Base-by-base conservation (phyloP, 2,888 invertebrate species). In the Autographa pulchrina region DNA sequence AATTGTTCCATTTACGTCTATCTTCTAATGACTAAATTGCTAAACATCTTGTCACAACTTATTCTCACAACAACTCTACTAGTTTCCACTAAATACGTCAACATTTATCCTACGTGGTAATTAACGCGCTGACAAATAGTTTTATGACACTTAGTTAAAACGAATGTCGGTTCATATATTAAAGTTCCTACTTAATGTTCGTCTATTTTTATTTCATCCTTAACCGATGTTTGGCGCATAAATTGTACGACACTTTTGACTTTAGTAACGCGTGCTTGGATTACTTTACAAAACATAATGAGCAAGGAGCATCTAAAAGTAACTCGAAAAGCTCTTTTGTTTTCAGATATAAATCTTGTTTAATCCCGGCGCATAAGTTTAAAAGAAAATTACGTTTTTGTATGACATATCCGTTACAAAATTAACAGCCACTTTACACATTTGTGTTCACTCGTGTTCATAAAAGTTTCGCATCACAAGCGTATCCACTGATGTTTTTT, bases 101-200 rank as follows among this genome's bases (percentile, higher is more conserved):
- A 88, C 92, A 89, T 91, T 90, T 90, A 91, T 91, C 89, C 89
- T 85, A 88, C 85, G 86, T 80, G 80, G 79, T 91, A 92, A 94
- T 94, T 93, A 94, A 92, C 91, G 85, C 90, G 92, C 89, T 93
- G 94, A 95, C 94, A 93, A 94, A 95, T 93, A 89, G 90, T 90
- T 88, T 89, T 91, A 92, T 88, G 92, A 91, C 92, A 92, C 89
- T 88, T 85, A 87, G 83, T 86, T 90, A 86, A 92, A 92, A 92
- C 89, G 87, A 91, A 92, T 92, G 92, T 88, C 90, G 80, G 87
- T 84, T 87, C 90, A 88, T 93, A 91, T 89, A 92, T 92, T 90
- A 88, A 84, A 89, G 88, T 89, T 88, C 86, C 86, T 87, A 85
- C 82, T 84, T 82, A 82, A 84, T 73, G 73, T 70, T 81, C 68